Conservation (phyloP, 2,888 invertebrate genomes). For the Drosophila mimica region DNA sequence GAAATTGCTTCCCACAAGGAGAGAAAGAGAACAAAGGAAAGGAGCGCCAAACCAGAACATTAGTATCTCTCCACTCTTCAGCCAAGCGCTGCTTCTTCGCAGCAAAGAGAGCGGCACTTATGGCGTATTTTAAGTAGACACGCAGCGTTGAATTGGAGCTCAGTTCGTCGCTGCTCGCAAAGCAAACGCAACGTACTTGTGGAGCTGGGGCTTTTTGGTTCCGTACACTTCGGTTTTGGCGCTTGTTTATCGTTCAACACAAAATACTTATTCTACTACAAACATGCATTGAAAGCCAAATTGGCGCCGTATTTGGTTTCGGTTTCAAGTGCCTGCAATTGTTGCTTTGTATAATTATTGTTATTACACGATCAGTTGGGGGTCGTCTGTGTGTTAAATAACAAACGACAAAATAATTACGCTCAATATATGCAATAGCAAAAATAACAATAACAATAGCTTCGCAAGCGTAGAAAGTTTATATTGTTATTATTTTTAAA, state of each 20-base stretch:
- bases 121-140: conserved; percentile 42
- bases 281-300: conserved; percentile 32
- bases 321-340: conserved; percentile 19
- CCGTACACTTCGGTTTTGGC: conserved; percentile 15
- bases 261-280: conserved; percentile 29
- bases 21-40: conserved; percentile 6
- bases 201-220: background rate
- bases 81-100: conserved; percentile 1
- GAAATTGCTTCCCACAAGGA: no score
- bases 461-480: conserved; percentile 74
- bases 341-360: conserved; percentile 45
- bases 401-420: conserved; percentile 69
- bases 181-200: conserved; percentile 29
- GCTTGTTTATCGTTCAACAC: conserved; percentile 20
- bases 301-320: conserved; percentile 15
- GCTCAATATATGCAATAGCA: conserved; percentile 49
- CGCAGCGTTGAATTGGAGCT: conserved; percentile 27
- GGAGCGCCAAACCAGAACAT: conserved; percentile 9
- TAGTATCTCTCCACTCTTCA: background rate
- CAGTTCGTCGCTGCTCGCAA: conserved; percentile 51
- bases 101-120: conserved; percentile 27
- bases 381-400: conserved; percentile 20
- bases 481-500: conserved; percentile 66
- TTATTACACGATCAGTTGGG: conserved; percentile 47
- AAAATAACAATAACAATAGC: conserved; percentile 40